phyloP scores from a whole-genome alignment of 2,113 vertebrate species.

The Casuarius casuarius region DNA sequence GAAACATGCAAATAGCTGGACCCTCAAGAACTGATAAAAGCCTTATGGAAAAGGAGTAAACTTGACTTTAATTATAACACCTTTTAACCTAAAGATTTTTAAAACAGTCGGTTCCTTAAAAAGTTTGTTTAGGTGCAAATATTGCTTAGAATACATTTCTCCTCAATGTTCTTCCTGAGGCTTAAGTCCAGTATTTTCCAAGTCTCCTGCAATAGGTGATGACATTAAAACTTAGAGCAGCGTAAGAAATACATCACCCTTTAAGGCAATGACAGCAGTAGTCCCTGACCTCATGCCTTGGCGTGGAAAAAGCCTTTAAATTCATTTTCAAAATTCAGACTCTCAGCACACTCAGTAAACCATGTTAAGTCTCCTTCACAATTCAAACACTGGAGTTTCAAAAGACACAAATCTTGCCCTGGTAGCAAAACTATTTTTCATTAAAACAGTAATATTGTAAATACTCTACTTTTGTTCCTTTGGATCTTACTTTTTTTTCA shows the following conservation, averaged over 20 bases:
- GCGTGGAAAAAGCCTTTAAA: conserved; percentile 32
- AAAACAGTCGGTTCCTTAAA: neutral
- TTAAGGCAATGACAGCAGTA: neutral
- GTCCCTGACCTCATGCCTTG: neutral
- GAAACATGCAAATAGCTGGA: neutral
- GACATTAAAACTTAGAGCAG: neutral
- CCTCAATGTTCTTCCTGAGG: neutral
- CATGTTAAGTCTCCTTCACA: neutral
- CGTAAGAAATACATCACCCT: neutral
- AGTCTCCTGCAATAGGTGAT: neutral
- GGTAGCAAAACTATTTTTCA: neutral
- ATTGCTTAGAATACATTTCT: neutral
- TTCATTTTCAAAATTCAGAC: neutral
- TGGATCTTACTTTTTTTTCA: conserved; percentile 93
- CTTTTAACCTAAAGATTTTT: neutral
- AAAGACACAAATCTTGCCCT: neutral
- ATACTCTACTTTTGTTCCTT: conserved; percentile 20
- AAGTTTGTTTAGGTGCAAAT: neutral
- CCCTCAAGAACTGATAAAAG: neutral
- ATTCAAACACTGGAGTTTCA: neutral
- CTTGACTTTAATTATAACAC: neutral
- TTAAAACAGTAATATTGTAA: conserved; percentile 1
- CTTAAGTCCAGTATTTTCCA: neutral
- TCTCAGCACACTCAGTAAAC: neutral
- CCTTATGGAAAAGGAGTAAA: neutral